phyloP scores from a whole-genome alignment of 2,888 invertebrate species.

The Diloba caeruleocephala region DNA sequence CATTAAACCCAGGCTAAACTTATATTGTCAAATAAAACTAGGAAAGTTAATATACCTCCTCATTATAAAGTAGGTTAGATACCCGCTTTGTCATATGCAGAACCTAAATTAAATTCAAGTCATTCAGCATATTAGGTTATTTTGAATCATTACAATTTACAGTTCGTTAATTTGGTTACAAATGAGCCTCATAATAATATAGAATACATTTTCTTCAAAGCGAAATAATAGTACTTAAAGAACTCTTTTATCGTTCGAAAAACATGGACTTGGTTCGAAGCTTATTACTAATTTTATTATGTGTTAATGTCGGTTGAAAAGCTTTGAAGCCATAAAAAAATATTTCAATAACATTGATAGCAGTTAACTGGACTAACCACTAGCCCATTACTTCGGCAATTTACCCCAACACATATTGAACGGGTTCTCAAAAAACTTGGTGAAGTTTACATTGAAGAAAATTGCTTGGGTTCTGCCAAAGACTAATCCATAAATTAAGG shows the following conservation, averaged over 20 bases:
- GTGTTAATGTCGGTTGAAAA: constrained; percentile 47
- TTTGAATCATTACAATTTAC: background rate
- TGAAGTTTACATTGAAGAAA: constrained; percentile 7
- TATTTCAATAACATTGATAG: constrained; percentile 59
- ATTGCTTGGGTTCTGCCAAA: constrained; percentile 36
- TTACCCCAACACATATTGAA: constrained; percentile 53
- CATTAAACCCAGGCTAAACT: too few species aligned
- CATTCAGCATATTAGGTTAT: too few species aligned
- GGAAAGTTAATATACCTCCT: too few species aligned
- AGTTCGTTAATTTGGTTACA: background rate
- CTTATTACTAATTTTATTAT: constrained; percentile 49
- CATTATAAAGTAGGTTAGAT: too few species aligned
- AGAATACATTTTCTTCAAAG: constrained; percentile 5
- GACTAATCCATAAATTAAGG: background rate
- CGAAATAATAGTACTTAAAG: constrained; percentile 25
- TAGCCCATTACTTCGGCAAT: constrained; percentile 55
- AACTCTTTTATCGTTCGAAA: constrained; percentile 23
- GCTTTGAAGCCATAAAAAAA: constrained; percentile 50
- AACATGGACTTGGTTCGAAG: constrained; percentile 13
- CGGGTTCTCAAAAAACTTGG: constrained; percentile 44
- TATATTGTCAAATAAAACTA: too few species aligned
- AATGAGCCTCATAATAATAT: constrained; percentile 1
- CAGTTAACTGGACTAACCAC: constrained; percentile 56
- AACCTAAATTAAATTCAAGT: too few species aligned
- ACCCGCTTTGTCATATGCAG: too few species aligned